phyloP scores from a whole-genome alignment of 2,888 invertebrate genomes.

The Glyphotaelius pellucidus region DNA sequence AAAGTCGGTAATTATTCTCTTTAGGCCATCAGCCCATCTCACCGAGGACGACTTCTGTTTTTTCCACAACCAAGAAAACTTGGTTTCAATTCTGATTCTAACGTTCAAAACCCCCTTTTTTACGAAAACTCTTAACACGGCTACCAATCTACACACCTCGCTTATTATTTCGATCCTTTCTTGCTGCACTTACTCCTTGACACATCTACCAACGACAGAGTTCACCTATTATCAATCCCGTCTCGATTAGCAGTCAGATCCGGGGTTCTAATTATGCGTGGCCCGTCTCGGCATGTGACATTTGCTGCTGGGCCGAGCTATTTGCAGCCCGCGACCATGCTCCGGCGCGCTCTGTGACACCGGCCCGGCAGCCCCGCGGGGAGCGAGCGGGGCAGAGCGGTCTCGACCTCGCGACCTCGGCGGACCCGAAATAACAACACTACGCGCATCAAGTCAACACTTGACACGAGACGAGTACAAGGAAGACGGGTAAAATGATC shows the following conservation, averaged over 20 bases:
- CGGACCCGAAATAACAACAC: slow-evolving; percentile 59
- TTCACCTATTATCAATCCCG: background rate
- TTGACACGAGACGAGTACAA: background rate
- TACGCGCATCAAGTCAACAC: slow-evolving; percentile 33
- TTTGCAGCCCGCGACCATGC: slow-evolving; percentile 12
- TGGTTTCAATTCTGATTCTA: background rate
- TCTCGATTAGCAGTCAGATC: background rate
- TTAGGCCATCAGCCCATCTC: background rate
- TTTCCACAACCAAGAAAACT: background rate
- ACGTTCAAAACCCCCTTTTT: background rate
- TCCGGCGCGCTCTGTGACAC: slow-evolving; percentile 45
- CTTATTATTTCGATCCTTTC: background rate
- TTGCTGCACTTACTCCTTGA: background rate
- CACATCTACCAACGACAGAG: background rate
- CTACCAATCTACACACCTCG: background rate
- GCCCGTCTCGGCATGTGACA: slow-evolving; percentile 46
- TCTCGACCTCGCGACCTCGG: slow-evolving; percentile 63
- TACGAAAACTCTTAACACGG: background rate
- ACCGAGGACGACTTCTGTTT: background rate
- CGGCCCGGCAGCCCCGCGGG: slow-evolving; percentile 22
- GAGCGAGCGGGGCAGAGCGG: slow-evolving; percentile 42
- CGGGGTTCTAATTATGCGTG: background rate
- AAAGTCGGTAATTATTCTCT: background rate
- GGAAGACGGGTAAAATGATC: background rate
- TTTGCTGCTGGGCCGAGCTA: slow-evolving; percentile 41